These are phyloP conservation scores for Antedon mediterranea DNA, from an alignment of 53 echinoderm and acorn worm species.

Conservation along the genomic window DNA sequence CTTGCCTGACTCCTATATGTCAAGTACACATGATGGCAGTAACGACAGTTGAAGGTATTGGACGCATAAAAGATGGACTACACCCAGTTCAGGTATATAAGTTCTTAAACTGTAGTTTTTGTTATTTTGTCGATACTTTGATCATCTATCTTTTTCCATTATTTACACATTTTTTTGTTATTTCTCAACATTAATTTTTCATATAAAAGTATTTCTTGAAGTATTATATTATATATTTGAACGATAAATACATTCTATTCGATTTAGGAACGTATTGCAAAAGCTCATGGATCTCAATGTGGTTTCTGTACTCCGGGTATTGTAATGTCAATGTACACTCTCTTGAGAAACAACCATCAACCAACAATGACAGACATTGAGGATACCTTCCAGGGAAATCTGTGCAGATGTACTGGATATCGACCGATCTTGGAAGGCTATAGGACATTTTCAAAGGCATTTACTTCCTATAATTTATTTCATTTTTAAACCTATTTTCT, in stretches of 20 bases:
- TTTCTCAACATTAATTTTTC: too few species aligned
- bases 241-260: too few species aligned
- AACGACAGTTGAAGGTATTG: constrained; percentile 26
- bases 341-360: constrained; percentile 65
- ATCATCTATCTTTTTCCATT: too few species aligned
- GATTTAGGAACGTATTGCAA: constrained; percentile 41
- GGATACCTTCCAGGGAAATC: constrained; percentile 65
- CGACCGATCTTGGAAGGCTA: constrained; percentile 79
- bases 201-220: too few species aligned
- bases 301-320: constrained; percentile 94
- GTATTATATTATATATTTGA: too few species aligned
- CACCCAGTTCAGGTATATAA: not conserved
- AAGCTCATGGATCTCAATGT: constrained; percentile 79
- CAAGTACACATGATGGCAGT: constrained; percentile 60
- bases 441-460: constrained; percentile 62
- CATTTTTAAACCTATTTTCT: too few species aligned
- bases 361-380: constrained; percentile 56
- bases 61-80: not conserved
- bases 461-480: too few species aligned
- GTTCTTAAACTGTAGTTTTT: too few species aligned
- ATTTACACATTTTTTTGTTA: too few species aligned
- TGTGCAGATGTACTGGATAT: constrained; percentile 91
- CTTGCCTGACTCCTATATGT: constrained; percentile 70
- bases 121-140: too few species aligned
- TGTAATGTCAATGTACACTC: constrained; percentile 86